phyloP scores from a whole-genome alignment of 2,113 vertebrate species.

The Pteropus alecto region DNA sequence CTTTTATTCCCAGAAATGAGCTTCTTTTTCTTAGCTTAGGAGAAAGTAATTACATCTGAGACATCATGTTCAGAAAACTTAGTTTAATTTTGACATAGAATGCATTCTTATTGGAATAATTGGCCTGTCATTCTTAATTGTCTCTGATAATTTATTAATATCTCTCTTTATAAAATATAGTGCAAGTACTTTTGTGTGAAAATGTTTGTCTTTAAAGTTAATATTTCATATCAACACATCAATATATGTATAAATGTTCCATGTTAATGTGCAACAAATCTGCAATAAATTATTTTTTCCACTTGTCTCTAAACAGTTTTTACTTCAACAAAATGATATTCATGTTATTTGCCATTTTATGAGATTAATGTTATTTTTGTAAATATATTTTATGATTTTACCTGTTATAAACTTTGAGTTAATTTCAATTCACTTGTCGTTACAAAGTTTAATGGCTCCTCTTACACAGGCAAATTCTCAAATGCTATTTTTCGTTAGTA shows the following conservation, averaged over 20 bases:
- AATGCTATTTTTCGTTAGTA: not conserved
- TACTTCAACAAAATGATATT: conserved; percentile 44
- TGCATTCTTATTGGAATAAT: conserved; percentile 70
- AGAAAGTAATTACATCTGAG: conserved; percentile 28
- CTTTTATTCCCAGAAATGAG: conserved; percentile 29
- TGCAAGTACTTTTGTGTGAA: conserved; percentile 79
- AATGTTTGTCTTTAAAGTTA: conserved; percentile 75
- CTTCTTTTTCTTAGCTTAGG: conserved; percentile 58
- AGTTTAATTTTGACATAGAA: conserved; percentile 50
- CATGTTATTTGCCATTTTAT: not conserved
- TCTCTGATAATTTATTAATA: conserved; percentile 76
- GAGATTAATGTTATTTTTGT: conserved; percentile 11
- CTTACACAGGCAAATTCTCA: not conserved
- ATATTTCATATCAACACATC: conserved; percentile 73
- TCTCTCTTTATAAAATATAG: conserved; percentile 77
- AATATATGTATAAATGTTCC: conserved; percentile 83
- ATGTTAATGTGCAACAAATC: conserved; percentile 80
- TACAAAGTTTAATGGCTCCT: not conserved
- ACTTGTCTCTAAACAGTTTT: conserved; percentile 67
- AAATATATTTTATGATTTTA: not conserved
- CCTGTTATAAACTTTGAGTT: not conserved
- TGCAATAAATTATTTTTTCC: conserved; percentile 89
- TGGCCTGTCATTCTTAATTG: conserved; percentile 52
- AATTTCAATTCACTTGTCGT: not conserved
- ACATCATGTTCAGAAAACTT: conserved; percentile 22